A percentile compares a stretch with the other conserved stretches of the same genome.
Conservation (phyloP, 2,888 invertebrate species). For the Artemia sinica region DNA sequence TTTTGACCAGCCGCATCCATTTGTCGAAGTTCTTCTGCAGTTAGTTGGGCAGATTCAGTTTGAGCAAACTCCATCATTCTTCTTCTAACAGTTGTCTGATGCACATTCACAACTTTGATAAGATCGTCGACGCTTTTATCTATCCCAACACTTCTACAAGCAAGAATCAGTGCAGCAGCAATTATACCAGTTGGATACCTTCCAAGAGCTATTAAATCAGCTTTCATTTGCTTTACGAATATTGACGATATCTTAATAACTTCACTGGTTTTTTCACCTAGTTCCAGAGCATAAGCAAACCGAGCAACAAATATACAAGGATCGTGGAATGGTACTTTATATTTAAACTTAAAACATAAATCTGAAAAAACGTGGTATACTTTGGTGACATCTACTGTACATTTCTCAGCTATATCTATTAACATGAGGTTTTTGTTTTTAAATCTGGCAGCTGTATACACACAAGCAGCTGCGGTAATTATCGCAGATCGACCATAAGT, state of each 20-base stretch:
- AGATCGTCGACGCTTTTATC: background rate
- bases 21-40: background rate
- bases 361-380: slow-evolving; percentile 1
- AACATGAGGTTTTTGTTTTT: slow-evolving; percentile 5
- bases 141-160: slow-evolving; percentile 7
- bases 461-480: background rate
- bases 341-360: background rate
- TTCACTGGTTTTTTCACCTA: background rate
- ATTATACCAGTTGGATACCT: slow-evolving; percentile 1
- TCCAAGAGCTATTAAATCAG: background rate
- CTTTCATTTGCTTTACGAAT: background rate
- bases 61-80: slow-evolving; percentile 8
- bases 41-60: slow-evolving; percentile 1
- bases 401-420: background rate
- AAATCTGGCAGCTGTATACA: background rate
- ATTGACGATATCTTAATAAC: background rate
- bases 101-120: background rate
- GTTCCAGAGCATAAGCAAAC: background rate
- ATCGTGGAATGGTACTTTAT: slow-evolving; percentile 1
- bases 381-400: background rate
- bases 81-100: background rate
- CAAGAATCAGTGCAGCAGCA: slow-evolving; percentile 6
- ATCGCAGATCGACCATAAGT: background rate
- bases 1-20: background rate
- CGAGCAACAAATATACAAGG: slow-evolving; percentile 2